Base-by-base conservation (phyloP, 2,888 invertebrate species). In the Eupithecia inturbata region DNA sequence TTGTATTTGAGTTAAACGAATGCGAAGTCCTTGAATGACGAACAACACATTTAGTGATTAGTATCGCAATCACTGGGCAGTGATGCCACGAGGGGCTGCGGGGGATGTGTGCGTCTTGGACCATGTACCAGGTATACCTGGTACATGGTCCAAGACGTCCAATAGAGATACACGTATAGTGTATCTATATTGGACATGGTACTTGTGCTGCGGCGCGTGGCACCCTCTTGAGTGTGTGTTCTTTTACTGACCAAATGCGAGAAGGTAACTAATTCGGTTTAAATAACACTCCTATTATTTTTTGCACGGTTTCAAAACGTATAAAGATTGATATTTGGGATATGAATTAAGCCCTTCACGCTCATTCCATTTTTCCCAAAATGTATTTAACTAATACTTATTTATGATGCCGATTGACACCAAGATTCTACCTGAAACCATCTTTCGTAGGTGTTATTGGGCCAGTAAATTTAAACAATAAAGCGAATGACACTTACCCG, bases 401-500 rank as follows among this genome's bases (percentile, higher is more conserved):
- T 22, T 49, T n/a, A 22, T 49, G 49, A 6, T 10, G n/a, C 22
- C 53, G 53, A 53, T 22, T 12, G 53, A 53, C 22, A 53, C 22
- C 3, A 22, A 49, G 22, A n/a, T 49, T 9, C n/a, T 10, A 49
- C 12, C 12, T 53, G 10, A 53, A n/a, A 4, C 26, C 53, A 53
- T 10, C 12, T 10, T 53, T 53, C 12, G 22, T 22, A 22, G 4
- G 26, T 12, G 10, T 22, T 53, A 49, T 49, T 1, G 10, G 22
- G 4, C 53, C 10, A 22, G 4, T 53, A 10, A 53, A 53, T 53
- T 3, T 3, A 53, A 53, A 22, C 22, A n/a, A 53, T 57, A 63
- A 12, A 68, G 22, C n/a, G 68, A 68, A 28, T 26, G 72, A 41
- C 31, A 60, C 88, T 76, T 90, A 96, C 96, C 96, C 91, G 96